phyloP scores from a whole-genome alignment of 2,113 vertebrate genomes.

The Oplegnathus fasciatus region DNA sequence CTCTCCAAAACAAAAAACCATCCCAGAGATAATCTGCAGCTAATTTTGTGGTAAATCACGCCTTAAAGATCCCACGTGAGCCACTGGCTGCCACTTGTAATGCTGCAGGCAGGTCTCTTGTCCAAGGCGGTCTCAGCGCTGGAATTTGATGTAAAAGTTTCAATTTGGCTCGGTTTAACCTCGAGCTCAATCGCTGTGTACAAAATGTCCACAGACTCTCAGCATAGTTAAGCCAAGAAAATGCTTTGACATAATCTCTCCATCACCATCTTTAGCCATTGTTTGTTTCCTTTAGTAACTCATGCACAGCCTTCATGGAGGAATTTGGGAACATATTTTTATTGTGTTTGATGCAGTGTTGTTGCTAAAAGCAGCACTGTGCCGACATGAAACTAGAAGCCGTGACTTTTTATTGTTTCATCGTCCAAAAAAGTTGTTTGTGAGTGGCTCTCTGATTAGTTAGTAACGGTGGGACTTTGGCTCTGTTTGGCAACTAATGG shows the following conservation, averaged over 20 bases:
- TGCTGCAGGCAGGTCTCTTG: constrained; percentile 26
- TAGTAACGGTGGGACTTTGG: background rate
- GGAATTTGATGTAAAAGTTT: constrained; percentile 41
- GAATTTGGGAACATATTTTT: background rate
- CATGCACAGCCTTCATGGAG: background rate
- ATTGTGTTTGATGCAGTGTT: background rate
- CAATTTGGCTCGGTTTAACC: constrained; percentile 31
- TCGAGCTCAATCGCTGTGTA: constrained; percentile 43
- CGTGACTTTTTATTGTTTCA: background rate
- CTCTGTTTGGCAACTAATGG: background rate
- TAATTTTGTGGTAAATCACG: constrained; percentile 27
- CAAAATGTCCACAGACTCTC: constrained; percentile 9
- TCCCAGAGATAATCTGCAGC: constrained; percentile 11
- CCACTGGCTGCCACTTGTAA: constrained; percentile 40
- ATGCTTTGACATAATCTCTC: background rate
- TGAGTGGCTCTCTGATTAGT: background rate
- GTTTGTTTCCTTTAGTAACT: background rate
- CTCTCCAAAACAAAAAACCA: constrained; percentile 8
- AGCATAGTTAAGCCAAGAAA: constrained; percentile 13
- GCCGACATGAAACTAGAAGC: background rate
- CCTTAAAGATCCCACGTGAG: constrained; percentile 51
- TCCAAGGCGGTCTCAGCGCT: constrained; percentile 16
- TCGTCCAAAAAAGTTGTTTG: background rate
- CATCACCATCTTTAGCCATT: background rate
- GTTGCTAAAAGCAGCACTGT: background rate